Percentiles rank a stretch among this genome's conserved stretches.
Evolutionary conservation across 2,888 invertebrate genomes (phyloP).

Genomic region (Eilema depressum): DNA sequence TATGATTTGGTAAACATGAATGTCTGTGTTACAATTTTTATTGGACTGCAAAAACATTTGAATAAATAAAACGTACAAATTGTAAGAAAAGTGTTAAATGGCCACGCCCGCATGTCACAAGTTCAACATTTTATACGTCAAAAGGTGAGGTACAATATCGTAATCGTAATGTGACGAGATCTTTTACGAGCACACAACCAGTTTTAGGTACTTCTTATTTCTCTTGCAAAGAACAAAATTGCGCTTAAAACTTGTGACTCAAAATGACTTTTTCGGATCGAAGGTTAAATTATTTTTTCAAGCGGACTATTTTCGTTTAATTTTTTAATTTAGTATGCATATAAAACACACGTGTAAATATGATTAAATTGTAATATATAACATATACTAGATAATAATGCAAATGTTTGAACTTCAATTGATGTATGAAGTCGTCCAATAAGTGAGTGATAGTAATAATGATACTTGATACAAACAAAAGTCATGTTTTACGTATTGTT

Average conservation of each 20-base stretch:
- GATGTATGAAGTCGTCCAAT: constrained; percentile 14
- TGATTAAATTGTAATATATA: neutral
- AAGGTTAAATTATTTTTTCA: constrained; percentile 56
- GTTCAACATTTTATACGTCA: constrained; percentile 63
- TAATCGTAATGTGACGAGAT: constrained; percentile 65
- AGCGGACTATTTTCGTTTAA: constrained; percentile 25
- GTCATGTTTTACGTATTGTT: constrained; percentile 70
- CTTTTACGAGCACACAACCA: constrained; percentile 69
- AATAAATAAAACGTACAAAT: constrained; percentile 28
- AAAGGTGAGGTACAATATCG: constrained; percentile 65
- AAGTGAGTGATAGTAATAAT: constrained; percentile 52
- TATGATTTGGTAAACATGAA: neutral
- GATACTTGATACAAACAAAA: constrained; percentile 70
- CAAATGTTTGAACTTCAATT: neutral
- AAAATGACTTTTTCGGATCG: constrained; percentile 57
- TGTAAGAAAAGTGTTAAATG: constrained; percentile 32
- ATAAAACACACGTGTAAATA: neutral
- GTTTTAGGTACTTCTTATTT: constrained; percentile 66
- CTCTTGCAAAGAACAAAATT: constrained; percentile 64
- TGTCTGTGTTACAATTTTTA: neutral
- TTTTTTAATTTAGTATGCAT: neutral
- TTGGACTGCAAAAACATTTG: constrained; percentile 15
- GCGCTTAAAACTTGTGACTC: constrained; percentile 55
- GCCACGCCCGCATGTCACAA: constrained; percentile 49
- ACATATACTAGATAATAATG: too few species aligned